Percentiles rank a stretch among this genome's conserved stretches.
Evolutionary conservation across 2,113 vertebrate genomes (phyloP).

Genomic region (Tenebrosternarchus preto): DNA sequence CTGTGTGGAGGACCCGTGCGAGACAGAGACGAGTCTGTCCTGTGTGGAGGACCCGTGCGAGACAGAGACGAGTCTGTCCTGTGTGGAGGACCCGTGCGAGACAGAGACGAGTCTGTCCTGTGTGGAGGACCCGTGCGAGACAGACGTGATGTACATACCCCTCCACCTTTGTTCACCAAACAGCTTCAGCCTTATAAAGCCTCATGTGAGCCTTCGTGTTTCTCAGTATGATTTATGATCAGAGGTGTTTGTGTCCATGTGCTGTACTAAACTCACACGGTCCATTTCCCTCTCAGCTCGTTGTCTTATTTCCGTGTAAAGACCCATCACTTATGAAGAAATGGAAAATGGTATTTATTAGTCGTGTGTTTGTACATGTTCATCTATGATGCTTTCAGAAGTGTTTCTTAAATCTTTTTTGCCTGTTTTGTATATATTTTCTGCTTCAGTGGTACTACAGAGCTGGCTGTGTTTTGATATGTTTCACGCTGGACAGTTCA

Average conservation of each 20-base stretch:
- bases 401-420: constrained; percentile 79
- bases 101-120: no score
- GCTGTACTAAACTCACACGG: no score
- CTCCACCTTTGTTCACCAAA: constrained; percentile 62
- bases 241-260: no score
- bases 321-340: constrained; percentile 79
- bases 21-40: no score
- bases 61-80: no score
- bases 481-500: constrained; percentile 80
- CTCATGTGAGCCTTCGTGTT: no score
- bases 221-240: no score
- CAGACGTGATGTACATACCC: constrained; percentile 74
- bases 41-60: no score
- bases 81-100: no score
- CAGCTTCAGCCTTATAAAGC: constrained; percentile 61
- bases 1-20: constrained; percentile 35
- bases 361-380: constrained; percentile 83
- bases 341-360: constrained; percentile 87
- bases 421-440: constrained; percentile 84
- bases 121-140: no score
- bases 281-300: constrained; percentile 70
- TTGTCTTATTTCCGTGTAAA: constrained; percentile 74
- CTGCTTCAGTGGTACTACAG: constrained; percentile 86
- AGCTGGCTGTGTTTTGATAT: no score
- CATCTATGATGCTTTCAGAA: constrained; percentile 77